Conservation (phyloP, 2,113 vertebrate genomes). For the Sigmodon hispidus region DNA sequence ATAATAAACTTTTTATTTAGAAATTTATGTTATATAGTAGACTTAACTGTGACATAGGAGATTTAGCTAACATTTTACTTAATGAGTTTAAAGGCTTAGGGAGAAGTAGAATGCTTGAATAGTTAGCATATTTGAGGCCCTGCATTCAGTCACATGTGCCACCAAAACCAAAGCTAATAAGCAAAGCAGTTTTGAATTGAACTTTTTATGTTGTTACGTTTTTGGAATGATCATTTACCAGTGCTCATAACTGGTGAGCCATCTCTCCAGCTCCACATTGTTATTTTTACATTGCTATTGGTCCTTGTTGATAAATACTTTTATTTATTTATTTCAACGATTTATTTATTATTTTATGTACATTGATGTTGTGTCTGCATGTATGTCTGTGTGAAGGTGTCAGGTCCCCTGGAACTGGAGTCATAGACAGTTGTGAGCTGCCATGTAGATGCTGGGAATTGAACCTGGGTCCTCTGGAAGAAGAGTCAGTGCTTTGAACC, state of each 20-base stretch:
- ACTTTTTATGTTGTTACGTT: neutral
- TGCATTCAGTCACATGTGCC: neutral
- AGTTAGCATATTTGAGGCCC: neutral
- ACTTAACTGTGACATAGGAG: neutral
- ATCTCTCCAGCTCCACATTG: neutral
- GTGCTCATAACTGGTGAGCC: neutral
- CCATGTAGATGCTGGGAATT: neutral
- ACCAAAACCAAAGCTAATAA: neutral
- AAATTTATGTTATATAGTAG: constrained; percentile 43
- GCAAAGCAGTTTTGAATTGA: neutral
- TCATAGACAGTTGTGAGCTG: neutral
- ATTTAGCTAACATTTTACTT: constrained; percentile 16
- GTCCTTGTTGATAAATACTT: neutral
- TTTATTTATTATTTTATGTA: neutral
- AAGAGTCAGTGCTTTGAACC: neutral
- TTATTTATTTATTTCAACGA: neutral
- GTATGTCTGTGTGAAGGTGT: neutral
- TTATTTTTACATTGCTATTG: constrained; percentile 26
- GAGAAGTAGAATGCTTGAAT: neutral
- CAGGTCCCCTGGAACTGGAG: neutral
- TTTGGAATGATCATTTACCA: neutral
- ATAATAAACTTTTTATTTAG: neutral
- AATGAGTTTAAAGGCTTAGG: neutral
- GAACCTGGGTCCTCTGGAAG: neutral
- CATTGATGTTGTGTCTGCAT: neutral